These are phyloP conservation scores for Lindbergichthys nudifrons DNA, from an alignment of 2,797 vertebrate genomes.

Conservation along the genomic window DNA sequence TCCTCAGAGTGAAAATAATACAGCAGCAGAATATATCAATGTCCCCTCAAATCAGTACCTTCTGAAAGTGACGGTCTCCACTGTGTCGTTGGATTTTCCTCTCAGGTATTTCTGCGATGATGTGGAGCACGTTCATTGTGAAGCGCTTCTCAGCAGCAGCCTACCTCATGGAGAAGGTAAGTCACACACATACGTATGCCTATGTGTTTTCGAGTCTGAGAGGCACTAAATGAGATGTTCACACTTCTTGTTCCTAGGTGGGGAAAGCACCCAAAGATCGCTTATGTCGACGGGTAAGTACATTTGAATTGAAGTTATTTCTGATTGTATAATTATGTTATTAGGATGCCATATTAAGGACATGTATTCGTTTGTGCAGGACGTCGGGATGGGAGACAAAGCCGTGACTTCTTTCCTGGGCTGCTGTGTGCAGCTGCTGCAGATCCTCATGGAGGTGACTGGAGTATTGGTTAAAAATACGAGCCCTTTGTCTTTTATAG, in stretches of 20 bases:
- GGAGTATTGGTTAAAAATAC: constrained; percentile 72
- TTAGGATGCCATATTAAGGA: neutral
- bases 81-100: neutral
- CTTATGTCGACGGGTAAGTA: constrained; percentile 92
- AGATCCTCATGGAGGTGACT: constrained; percentile 94
- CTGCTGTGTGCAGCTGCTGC: constrained; percentile 93
- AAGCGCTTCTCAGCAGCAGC: constrained; percentile 95
- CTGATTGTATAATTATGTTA: neutral
- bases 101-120: constrained; percentile 93
- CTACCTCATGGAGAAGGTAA: constrained; percentile 96
- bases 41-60: neutral
- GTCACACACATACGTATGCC: neutral
- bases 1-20: neutral
- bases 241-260: constrained; percentile 82
- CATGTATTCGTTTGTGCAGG: constrained; percentile 78
- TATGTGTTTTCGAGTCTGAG: neutral
- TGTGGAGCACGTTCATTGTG: constrained; percentile 98
- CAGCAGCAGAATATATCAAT: neutral
- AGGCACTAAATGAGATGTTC: neutral
- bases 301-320: neutral
- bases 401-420: constrained; percentile 92
- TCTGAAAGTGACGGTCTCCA: neutral
- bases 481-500: constrained; percentile 75
- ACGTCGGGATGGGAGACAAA: constrained; percentile 94
- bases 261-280: constrained; percentile 98